phyloP scores from a whole-genome alignment of 2,797 vertebrate genomes.

The Alauda arvensis region DNA sequence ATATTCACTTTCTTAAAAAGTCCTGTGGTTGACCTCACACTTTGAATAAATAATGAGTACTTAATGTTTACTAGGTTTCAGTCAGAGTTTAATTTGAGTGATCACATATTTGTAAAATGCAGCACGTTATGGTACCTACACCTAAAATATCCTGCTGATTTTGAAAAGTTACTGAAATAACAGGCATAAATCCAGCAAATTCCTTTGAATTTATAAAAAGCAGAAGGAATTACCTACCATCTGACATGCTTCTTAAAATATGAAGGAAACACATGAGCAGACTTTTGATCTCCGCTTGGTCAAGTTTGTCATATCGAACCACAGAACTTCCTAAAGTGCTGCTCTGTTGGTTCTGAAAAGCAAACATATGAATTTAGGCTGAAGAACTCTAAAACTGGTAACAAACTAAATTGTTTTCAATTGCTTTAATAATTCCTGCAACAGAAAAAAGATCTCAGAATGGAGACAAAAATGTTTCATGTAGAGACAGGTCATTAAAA shows the following conservation, averaged over 20 bases:
- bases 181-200: neutral
- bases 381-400: neutral
- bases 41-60: neutral
- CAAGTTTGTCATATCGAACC: constrained; percentile 91
- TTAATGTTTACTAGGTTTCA: neutral
- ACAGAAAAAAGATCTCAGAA: constrained; percentile 1
- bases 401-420: neutral
- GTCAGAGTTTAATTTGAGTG: neutral
- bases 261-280: constrained; percentile 96
- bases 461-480: neutral
- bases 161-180: neutral
- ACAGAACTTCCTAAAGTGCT: constrained; percentile 81
- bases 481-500: neutral
- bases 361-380: neutral
- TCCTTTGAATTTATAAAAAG: neutral
- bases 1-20: neutral
- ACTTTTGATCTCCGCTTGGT: constrained; percentile 92
- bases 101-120: neutral
- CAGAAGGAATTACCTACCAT: constrained; percentile 76
- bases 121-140: neutral
- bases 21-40: neutral
- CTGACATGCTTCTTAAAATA: constrained; percentile 96
- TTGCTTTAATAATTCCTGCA: constrained; percentile 19
- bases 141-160: neutral
- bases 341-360: constrained; percentile 81